Evolutionary conservation across 2,888 invertebrate species (phyloP), one percentile per base, ranked within the genome.

Genomic region (Cremastinae sp.): DNA sequence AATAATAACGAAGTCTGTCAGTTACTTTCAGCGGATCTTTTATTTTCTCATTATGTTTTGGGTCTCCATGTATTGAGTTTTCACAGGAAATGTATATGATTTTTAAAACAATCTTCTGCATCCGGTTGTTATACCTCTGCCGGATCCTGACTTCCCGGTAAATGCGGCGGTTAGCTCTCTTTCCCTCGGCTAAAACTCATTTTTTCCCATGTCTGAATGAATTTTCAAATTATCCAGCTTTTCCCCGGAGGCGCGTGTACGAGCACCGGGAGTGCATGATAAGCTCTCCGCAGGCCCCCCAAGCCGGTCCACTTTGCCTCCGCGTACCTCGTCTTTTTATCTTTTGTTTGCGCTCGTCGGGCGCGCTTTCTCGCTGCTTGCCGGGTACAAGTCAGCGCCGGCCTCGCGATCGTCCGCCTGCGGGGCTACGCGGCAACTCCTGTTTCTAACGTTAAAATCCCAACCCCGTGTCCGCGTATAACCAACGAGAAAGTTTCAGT

Each of bases 201-300:
- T 75, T 72, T 65, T 53, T 5, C 5, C 38, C 56, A 49, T 72
- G 58, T 62, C 74, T 72, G 72, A 75, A 74, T 62, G 71, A 78
- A 71, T 75, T 75, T 71, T 66, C 77, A 70, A 70, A 74, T 77
- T 77, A 65, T 66, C 65, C 56, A 65, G 75, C 59, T 66, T 59
- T 28, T 28, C 28, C 75, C 71, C 65, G 71, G 71, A 66, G 75
- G 75, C 70, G 65, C 22, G 3, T 53, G 43, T 38, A 34, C 54
- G 47, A 54, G 16, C 64, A 45, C 16, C 53, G 38, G 28, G 38
- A 36, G 43, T 61, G 38, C 18, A 38, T 36, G 18, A 53, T 43
- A 53, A 53, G 61, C 62, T 61, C 53, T 62, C 16, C 66, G 45
- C n/a, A 28, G 49, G 43, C 45, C 64, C 14, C 38, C 64, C 14